A percentile compares a stretch with the other conserved stretches of the same genome.
Conservation (phyloP, 2,888 invertebrate species). For the Caenorhabditis japonica region DNA sequence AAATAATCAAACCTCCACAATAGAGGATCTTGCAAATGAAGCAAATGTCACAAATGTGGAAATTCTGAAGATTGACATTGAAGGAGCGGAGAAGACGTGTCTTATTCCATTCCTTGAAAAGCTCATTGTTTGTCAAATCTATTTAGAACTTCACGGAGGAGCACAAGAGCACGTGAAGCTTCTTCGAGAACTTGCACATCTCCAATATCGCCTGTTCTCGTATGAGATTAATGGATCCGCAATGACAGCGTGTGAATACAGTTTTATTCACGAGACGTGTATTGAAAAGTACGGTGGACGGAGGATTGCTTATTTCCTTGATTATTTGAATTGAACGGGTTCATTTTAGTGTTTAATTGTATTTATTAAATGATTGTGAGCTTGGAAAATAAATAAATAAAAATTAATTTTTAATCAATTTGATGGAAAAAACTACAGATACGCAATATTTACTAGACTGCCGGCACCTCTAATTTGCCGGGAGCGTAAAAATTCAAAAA, state of each 20-base stretch:
- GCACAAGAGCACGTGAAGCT: slow-evolving; percentile 34
- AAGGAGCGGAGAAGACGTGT: slow-evolving; percentile 37
- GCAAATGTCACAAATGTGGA: slow-evolving; percentile 14
- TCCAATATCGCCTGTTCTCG: slow-evolving; percentile 50
- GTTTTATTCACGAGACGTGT: slow-evolving; percentile 55
- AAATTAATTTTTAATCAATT: too few relatives aligned
- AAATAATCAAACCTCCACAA: slow-evolving; percentile 1
- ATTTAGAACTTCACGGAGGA: slow-evolving; percentile 54
- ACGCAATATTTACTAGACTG: too few relatives aligned
- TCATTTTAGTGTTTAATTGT: slow-evolving; percentile 1
- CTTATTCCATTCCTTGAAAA: slow-evolving; percentile 47
- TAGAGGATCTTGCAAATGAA: slow-evolving; percentile 15
- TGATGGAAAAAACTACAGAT: too few relatives aligned
- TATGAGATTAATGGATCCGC: slow-evolving; percentile 58
- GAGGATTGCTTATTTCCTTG: slow-evolving; percentile 39
- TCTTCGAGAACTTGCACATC: slow-evolving; percentile 38
- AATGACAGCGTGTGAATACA: slow-evolving; percentile 57
- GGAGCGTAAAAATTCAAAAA: too few relatives aligned
- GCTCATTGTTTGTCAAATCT: slow-evolving; percentile 46
- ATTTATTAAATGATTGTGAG: too few relatives aligned
- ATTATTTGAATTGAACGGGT: slow-evolving; percentile 17
- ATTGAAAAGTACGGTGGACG: slow-evolving; percentile 41
- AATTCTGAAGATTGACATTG: slow-evolving; percentile 51
- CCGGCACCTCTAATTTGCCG: too few relatives aligned
- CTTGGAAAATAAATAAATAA: too few relatives aligned